Percentiles rank a stretch among this genome's conserved stretches.
Conservation (phyloP, 2,113 vertebrate species). For the Carassius auratus region DNA sequence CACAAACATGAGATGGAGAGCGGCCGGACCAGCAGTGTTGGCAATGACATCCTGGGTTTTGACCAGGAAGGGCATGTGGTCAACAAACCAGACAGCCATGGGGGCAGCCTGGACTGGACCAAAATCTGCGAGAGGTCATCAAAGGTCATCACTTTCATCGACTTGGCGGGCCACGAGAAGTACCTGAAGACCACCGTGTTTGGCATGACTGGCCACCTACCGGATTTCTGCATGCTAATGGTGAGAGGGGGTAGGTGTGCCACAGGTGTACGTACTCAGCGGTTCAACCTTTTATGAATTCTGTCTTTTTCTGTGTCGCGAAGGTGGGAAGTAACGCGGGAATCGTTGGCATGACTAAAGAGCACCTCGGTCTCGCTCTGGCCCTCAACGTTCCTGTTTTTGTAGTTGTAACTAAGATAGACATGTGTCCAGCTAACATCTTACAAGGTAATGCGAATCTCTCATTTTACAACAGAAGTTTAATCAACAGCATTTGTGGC, state of each 20-base stretch:
- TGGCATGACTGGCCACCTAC: constrained; percentile 93
- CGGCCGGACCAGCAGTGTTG: constrained; percentile 93
- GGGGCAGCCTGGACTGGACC: constrained; percentile 92
- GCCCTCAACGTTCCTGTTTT: constrained; percentile 94
- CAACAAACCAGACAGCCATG: constrained; percentile 92
- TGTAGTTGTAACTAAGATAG: constrained; percentile 96
- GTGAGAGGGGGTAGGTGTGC: constrained; percentile 71
- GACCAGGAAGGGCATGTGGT: constrained; percentile 93
- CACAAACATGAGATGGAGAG: constrained; percentile 97
- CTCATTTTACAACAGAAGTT: background rate
- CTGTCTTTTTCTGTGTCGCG: background rate
- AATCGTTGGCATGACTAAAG: constrained; percentile 97
- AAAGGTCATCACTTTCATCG: constrained; percentile 95
- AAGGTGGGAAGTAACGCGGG: constrained; percentile 96
- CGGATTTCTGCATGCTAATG: constrained; percentile 98
- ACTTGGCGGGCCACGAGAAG: constrained; percentile 93
- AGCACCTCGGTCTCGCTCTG: constrained; percentile 90
- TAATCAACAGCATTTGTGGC: background rate
- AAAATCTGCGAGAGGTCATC: constrained; percentile 95
- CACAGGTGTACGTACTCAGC: background rate
- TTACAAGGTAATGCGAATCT: constrained; percentile 82
- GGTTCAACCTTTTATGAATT: background rate
- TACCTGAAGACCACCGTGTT: constrained; percentile 96
- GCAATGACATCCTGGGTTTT: constrained; percentile 95
- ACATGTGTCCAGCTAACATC: constrained; percentile 97